Base-by-base conservation (phyloP, 2,888 invertebrate species). In the Miltochrista miniata region DNA sequence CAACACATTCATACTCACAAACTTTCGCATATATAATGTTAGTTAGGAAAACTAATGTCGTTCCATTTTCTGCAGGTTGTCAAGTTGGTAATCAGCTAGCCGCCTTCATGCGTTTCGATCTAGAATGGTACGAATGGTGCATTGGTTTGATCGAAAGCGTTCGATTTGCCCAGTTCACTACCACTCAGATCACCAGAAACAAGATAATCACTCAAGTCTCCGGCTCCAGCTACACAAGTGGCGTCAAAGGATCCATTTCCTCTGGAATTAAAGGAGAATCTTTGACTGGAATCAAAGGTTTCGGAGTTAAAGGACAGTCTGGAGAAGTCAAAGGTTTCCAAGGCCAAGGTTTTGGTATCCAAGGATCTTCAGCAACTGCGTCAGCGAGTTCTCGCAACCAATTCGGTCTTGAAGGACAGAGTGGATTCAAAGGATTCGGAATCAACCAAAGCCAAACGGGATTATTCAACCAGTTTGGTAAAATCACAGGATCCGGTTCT, bases 71-170 rank as follows among this genome's bases (percentile, higher is more conserved):
- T n/a, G n/a, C n/a, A 92, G 92, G 90, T 14, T 94, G 94, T 63
- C 92, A 93, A 45, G 72, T 79, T 1, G 87, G 91, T 8, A 92
- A 93, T 70, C 93, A 93, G 47, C 72, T 93, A 0, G 93, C 93
- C 4, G 91, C 89, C 1, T 94, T 94, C 87, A 91, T 90, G 81
- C 93, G 93, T 61, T 93, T 94, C 68, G 94, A 94, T 72, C 66
- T 93, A 2, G 92, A 92, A 68, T 94, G 94, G 94, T 92, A 92
- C 76, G 80, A 90, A 64, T 91, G 90, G 87, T 86, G 90, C 0
- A 88, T 91, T 29, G 89, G 91, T 0, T 70, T 90, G 0, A 74
- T 84, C 9, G 89, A 90, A 50, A 88, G 88, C 63, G 78, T 81
- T 0, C 67, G 87, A 1, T 91, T 86, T 72, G 72, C 83, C 0